Evolutionary conservation across 2,113 vertebrate genomes (phyloP).

Genomic region (Xiphorhynchus elegans): DNA sequence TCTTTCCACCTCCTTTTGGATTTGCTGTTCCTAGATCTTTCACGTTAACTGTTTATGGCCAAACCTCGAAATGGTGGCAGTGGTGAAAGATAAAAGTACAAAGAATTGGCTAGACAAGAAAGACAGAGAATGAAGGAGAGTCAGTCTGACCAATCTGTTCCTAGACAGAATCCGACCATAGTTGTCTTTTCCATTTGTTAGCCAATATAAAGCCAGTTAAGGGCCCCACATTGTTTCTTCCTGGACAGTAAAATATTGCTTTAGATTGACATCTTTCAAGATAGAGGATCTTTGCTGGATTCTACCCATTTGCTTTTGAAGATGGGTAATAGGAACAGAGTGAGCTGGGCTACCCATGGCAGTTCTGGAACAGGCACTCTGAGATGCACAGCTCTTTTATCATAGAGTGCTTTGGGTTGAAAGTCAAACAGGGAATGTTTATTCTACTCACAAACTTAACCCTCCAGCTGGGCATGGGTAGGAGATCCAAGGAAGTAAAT

Average conservation of each 20-base stretch:
- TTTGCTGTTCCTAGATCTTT: not conserved
- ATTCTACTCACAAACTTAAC: not conserved
- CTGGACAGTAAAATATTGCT: not conserved
- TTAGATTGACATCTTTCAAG: not conserved
- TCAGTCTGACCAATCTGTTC: not conserved
- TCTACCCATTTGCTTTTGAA: not conserved
- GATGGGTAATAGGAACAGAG: not conserved
- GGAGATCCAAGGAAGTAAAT: conserved; percentile 29
- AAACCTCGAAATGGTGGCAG: not conserved
- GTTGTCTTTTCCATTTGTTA: not conserved
- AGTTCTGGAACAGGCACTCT: not conserved
- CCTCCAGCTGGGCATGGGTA: not conserved
- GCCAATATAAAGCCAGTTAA: not conserved
- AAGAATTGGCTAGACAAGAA: not conserved
- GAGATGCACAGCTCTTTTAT: not conserved
- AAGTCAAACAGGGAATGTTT: not conserved
- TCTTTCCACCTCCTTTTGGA: not conserved
- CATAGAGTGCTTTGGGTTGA: not conserved
- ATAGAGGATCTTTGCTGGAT: not conserved
- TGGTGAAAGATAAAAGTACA: not conserved
- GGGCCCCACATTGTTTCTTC: not conserved
- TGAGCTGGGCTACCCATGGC: not conserved
- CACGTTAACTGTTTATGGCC: not conserved
- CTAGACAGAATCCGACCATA: not conserved
- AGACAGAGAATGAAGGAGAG: not conserved